phyloP scores from a whole-genome alignment of 2,113 vertebrate species.

The Etheostoma cragini region DNA sequence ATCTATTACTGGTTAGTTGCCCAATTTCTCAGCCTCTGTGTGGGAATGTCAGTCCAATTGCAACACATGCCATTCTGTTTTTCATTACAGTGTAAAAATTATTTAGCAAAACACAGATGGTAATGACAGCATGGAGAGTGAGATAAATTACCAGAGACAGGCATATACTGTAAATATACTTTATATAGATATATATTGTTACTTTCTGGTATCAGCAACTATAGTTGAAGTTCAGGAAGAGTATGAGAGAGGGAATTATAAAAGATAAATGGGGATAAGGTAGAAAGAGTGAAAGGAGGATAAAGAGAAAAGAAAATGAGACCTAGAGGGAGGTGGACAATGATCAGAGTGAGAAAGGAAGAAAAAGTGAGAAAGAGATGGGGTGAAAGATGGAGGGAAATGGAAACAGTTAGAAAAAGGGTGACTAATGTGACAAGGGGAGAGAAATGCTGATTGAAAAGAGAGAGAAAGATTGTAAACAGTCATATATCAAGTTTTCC shows the following conservation, averaged over 20 bases:
- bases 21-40: constrained; percentile 26
- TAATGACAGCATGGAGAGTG: constrained; percentile 20
- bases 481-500: constrained; percentile 54
- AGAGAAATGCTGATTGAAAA: neutral
- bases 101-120: constrained; percentile 55
- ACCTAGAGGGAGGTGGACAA: neutral
- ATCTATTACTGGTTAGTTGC: constrained; percentile 33
- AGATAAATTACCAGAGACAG: neutral
- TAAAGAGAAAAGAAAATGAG: neutral
- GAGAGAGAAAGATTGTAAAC: constrained; percentile 35
- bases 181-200: neutral
- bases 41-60: constrained; percentile 46
- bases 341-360: neutral
- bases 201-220: neutral
- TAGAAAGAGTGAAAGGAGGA: neutral
- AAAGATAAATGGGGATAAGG: neutral
- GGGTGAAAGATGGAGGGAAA: neutral
- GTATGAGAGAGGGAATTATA: too few species aligned
- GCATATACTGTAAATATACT: too few species aligned
- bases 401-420: neutral
- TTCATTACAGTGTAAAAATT: constrained; percentile 51
- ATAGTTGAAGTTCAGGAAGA: neutral
- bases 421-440: neutral
- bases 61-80: constrained; percentile 58
- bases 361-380: neutral